Conservation (phyloP, 2,113 vertebrate species). For the Alosa alosa region DNA sequence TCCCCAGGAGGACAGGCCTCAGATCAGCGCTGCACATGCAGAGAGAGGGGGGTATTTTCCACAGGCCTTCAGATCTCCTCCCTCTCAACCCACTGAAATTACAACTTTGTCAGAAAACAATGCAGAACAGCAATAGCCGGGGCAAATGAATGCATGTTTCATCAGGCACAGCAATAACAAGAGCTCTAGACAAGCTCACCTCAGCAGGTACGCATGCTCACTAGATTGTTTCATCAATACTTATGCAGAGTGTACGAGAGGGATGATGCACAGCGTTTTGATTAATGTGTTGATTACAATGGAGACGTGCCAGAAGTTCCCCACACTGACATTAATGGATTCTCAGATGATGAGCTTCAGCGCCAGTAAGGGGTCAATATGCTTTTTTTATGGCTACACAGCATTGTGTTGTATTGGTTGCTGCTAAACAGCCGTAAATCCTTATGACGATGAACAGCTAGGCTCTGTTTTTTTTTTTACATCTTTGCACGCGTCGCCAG, state of each 20-base stretch:
- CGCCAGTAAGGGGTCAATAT: neutral
- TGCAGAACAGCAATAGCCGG: neutral
- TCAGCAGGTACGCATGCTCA: neutral
- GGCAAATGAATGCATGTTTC: neutral
- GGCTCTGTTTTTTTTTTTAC: neutral
- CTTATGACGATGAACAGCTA: neutral
- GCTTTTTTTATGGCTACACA: constrained; percentile 11
- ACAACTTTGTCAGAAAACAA: neutral
- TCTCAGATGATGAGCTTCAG: constrained; percentile 19
- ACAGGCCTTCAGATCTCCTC: neutral
- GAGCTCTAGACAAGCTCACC: neutral
- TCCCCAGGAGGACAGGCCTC: neutral
- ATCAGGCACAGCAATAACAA: neutral
- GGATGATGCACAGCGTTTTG: constrained; percentile 30
- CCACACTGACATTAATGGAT: constrained; percentile 44
- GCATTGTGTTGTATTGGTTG: neutral
- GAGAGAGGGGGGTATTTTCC: neutral
- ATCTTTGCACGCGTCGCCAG: neutral
- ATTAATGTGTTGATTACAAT: constrained; percentile 52
- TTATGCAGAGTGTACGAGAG: neutral
- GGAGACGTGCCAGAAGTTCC: constrained; percentile 41
- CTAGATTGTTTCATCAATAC: constrained; percentile 6
- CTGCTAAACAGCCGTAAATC: constrained; percentile 6
- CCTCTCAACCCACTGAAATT: neutral
- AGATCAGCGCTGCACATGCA: neutral